Conservation (phyloP, 2,797 vertebrate genomes). For the Setipinna tenuifilis region DNA sequence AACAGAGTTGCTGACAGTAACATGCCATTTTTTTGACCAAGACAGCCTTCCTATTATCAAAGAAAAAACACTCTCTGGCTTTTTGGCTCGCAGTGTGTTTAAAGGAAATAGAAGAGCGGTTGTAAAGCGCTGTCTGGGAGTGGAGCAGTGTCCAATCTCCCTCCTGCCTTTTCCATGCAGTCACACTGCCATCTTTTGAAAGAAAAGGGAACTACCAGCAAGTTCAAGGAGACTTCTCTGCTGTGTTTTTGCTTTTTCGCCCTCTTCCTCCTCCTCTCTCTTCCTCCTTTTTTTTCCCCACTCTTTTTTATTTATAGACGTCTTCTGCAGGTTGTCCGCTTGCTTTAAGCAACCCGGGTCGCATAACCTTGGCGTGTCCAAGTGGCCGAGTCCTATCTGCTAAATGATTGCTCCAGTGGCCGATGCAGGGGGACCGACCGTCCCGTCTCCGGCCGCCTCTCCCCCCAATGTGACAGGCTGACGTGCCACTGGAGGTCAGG, state of each 20-base stretch:
- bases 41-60: conserved; percentile 14
- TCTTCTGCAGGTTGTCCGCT: conserved; percentile 56
- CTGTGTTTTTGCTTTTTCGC: conserved; percentile 31
- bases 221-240: conserved; percentile 11
- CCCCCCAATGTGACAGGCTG: conserved; percentile 58
- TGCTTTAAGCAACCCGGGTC: conserved; percentile 55
- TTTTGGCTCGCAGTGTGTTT: conserved; percentile 12
- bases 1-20: conserved; percentile 15
- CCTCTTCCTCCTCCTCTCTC: not conserved
- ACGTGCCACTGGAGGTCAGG: conserved; percentile 56
- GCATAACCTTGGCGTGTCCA: conserved; percentile 55
- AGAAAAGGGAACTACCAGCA: conserved; percentile 66
- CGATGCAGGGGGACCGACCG: conserved; percentile 41
- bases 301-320: conserved; percentile 46
- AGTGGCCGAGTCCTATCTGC: conserved; percentile 53
- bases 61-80: conserved; percentile 7
- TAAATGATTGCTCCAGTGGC: conserved; percentile 59
- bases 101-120: conserved; percentile 8
- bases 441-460: conserved; percentile 50
- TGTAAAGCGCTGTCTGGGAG: not conserved
- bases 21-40: conserved; percentile 7
- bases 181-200: conserved; percentile 94
- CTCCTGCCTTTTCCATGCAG: conserved; percentile 75
- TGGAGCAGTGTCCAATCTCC: not conserved
- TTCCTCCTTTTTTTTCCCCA: conserved; percentile 32